These are phyloP conservation scores for Bombus affinis DNA, from an alignment of 1,140 invertebrate species.

Conservation along the genomic window DNA sequence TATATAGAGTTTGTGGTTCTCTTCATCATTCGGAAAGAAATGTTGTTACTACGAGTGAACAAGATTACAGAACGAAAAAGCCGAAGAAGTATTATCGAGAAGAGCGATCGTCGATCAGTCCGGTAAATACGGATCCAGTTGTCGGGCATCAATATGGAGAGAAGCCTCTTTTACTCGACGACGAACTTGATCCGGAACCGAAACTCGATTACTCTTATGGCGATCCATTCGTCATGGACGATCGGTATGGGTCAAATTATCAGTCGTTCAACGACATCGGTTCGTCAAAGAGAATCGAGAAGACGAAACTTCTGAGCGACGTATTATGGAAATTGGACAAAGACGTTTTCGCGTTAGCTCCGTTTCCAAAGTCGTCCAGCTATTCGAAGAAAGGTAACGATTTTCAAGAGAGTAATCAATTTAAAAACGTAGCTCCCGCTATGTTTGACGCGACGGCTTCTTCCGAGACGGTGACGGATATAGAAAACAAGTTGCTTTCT, in stretches of 20 bases:
- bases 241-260: slow-evolving; percentile 73
- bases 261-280: slow-evolving; percentile 64
- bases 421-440: slow-evolving; percentile 54
- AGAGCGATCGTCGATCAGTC: slow-evolving; percentile 54
- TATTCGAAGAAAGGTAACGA: slow-evolving; percentile 76
- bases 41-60: slow-evolving; percentile 85
- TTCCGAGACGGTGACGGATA: not conserved
- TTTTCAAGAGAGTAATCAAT: slow-evolving; percentile 56
- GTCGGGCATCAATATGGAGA: slow-evolving; percentile 92
- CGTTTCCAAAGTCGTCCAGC: slow-evolving; percentile 85
- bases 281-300: slow-evolving; percentile 71
- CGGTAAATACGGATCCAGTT: slow-evolving; percentile 77
- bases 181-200: slow-evolving; percentile 88
- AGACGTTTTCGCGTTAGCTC: slow-evolving; percentile 90
- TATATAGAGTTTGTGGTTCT: slow-evolving; percentile 85
- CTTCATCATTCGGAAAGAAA: slow-evolving; percentile 89
- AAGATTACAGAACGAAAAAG: slow-evolving; percentile 80
- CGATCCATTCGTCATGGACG: slow-evolving; percentile 77
- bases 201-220: slow-evolving; percentile 79
- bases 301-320: slow-evolving; percentile 61
- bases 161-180: slow-evolving; percentile 89
- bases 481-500: not conserved
- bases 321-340: slow-evolving; percentile 78
- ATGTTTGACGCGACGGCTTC: slow-evolving; percentile 1
- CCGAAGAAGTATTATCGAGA: slow-evolving; percentile 46